Evolutionary conservation across 2,888 invertebrate species (phyloP).

Genomic region (Poecilus cupreus): DNA sequence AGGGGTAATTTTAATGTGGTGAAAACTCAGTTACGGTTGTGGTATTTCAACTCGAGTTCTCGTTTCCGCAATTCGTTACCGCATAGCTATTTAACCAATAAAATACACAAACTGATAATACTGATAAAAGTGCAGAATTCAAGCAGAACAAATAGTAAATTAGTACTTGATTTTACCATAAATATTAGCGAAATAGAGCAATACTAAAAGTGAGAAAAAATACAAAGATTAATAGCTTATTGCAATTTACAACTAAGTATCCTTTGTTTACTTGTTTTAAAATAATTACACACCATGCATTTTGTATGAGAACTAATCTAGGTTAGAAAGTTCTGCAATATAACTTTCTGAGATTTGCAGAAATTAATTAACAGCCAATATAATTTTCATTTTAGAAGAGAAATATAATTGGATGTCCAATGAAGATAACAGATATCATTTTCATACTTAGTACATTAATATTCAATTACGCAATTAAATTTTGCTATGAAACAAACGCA

Average conservation of each 20-base stretch:
- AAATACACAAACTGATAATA: not conserved
- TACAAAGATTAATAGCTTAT: not conserved
- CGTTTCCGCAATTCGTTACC: too few species aligned
- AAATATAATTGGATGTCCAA: not conserved
- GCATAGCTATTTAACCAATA: too few species aligned
- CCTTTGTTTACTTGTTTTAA: not conserved
- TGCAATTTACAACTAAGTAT: conserved; percentile 2
- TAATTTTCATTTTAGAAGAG: not conserved
- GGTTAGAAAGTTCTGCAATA: conserved; percentile 14
- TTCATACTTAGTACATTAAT: too few species aligned
- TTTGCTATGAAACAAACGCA: too few species aligned
- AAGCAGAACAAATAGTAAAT: not conserved
- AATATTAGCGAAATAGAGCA: not conserved
- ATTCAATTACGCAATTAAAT: too few species aligned
- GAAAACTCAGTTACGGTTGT: too few species aligned
- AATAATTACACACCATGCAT: conserved; percentile 16
- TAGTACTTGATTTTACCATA: not conserved
- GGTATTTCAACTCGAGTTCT: too few species aligned
- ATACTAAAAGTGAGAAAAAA: not conserved
- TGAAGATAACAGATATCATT: not conserved
- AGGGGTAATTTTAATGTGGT: too few species aligned
- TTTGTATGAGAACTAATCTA: conserved; percentile 15
- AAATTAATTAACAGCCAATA: not conserved
- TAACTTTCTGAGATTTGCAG: not conserved
- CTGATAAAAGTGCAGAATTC: not conserved